phyloP scores from a whole-genome alignment of 1,140 invertebrate species.

The Rhopalosiphum padi region DNA sequence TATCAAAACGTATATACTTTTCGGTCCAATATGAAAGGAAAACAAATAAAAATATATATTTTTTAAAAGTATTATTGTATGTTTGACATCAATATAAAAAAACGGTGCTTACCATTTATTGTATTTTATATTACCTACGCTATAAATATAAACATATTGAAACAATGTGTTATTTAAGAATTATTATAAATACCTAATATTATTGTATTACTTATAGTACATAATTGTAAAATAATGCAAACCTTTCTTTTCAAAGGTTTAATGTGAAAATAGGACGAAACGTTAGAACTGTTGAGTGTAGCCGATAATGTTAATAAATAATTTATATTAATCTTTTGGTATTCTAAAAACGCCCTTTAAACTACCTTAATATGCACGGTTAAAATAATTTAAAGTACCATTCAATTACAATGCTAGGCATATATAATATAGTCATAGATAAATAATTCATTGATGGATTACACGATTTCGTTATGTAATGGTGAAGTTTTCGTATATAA shows the following conservation, averaged over 20 bases:
- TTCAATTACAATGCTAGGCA: neutral
- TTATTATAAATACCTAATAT: too few species aligned
- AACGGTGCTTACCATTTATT: neutral
- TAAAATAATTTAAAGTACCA: neutral
- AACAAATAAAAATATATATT: neutral
- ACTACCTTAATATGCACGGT: neutral
- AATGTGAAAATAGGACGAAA: neutral
- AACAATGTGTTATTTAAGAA: neutral
- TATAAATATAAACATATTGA: neutral
- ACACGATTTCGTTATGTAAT: neutral
- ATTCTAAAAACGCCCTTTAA: neutral
- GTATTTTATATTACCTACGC: too few species aligned
- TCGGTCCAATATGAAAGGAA: neutral
- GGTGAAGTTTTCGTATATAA: neutral
- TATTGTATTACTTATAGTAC: neutral
- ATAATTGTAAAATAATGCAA: neutral
- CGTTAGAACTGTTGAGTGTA: neutral
- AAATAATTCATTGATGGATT: neutral
- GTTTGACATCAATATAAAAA: neutral
- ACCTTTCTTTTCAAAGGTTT: neutral
- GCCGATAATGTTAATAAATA: neutral
- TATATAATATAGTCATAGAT: neutral
- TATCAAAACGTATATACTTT: neutral
- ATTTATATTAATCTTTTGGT: neutral
- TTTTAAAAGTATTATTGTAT: neutral